phyloP scores from a whole-genome alignment of 2,797 vertebrate species.

The Yasuhikotakia modesta region DNA sequence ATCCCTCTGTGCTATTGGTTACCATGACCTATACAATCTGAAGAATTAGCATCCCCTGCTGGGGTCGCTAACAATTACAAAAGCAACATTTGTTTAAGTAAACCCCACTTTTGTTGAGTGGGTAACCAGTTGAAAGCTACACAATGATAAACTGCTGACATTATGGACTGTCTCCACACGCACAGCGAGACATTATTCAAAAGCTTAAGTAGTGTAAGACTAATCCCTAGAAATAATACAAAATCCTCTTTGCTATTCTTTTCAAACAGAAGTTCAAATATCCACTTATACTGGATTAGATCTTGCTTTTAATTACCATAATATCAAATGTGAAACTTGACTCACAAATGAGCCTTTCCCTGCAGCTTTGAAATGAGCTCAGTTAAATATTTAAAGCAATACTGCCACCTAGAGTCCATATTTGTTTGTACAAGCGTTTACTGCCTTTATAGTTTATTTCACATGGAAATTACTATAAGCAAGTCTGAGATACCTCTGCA shows the following conservation, averaged over 20 bases:
- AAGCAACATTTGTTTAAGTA: neutral
- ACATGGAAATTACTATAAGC: no score
- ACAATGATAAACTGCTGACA: neutral
- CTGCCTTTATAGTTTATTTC: no score
- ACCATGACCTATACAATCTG: no score
- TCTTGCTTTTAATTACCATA: neutral
- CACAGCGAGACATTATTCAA: neutral
- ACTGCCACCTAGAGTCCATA: slow-evolving; percentile 46
- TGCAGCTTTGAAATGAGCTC: neutral
- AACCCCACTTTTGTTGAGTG: neutral
- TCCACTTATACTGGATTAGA: neutral
- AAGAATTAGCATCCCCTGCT: neutral
- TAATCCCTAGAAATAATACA: neutral
- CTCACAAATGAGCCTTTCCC: neutral
- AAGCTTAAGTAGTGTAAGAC: neutral
- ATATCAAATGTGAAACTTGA: neutral
- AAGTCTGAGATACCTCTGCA: no score
- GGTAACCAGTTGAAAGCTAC: neutral
- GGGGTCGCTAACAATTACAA: neutral
- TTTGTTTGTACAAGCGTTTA: neutral
- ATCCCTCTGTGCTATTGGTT: no score
- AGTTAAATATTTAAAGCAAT: slow-evolving; percentile 5
- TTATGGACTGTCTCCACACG: neutral
- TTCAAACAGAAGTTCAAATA: neutral
- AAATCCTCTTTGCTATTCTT: neutral